Evolutionary conservation across 2,113 vertebrate genomes (phyloP).

Genomic region (Daboia siamensis): DNA sequence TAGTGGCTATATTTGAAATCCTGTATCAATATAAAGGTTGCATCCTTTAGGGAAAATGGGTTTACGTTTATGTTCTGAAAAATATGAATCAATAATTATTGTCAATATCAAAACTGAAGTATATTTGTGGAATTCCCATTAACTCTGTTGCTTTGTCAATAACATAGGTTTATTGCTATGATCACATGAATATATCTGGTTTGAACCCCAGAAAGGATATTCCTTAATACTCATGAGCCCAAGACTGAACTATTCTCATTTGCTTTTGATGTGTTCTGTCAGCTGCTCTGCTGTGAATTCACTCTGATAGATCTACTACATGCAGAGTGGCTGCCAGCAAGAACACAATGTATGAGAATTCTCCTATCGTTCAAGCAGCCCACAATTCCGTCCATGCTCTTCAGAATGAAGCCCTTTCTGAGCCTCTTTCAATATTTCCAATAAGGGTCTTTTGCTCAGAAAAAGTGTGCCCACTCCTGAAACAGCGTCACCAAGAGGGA

Average conservation of each 20-base stretch:
- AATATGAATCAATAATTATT: background rate
- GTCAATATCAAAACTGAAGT: accelerated
- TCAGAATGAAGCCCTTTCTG: too few species aligned
- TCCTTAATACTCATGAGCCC: background rate
- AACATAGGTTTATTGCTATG: background rate
- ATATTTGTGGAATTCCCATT: background rate
- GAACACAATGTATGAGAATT: too few species aligned
- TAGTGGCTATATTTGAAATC: constrained; percentile 33
- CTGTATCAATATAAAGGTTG: background rate
- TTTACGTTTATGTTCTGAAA: background rate
- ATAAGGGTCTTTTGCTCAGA: too few species aligned
- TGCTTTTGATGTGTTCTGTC: background rate
- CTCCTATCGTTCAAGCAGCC: too few species aligned
- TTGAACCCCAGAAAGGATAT: background rate
- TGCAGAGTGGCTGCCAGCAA: too few species aligned
- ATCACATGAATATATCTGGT: background rate
- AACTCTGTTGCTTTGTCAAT: background rate
- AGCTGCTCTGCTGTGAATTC: too few species aligned
- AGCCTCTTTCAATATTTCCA: too few species aligned
- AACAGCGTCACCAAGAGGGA: too few species aligned
- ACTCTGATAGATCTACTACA: too few species aligned
- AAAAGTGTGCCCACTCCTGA: too few species aligned
- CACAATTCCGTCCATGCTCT: too few species aligned
- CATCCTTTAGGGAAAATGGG: background rate
- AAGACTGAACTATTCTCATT: background rate